Evolutionary conservation across 2,113 vertebrate genomes (phyloP), one percentile per base, ranked within the genome.

Genomic region (Alaudala cheleensis): DNA sequence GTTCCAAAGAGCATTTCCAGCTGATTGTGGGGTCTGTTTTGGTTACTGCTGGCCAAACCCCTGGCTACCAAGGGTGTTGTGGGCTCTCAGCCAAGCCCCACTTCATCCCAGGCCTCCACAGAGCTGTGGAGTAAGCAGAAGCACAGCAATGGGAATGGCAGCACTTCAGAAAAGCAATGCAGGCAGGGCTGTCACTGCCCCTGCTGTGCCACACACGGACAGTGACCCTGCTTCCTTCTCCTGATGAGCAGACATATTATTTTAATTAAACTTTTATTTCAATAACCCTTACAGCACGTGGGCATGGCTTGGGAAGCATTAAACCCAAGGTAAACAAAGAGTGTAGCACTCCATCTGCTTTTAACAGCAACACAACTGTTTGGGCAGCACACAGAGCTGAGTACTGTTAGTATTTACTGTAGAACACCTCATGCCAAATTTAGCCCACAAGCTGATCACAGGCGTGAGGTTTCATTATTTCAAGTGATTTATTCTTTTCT

Each of bases 401-500:
- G 74, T 54, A 51, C 91, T 74, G 90, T 83, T 86, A 71, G 88
- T 94, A 78, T 94, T 92, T 93, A 91, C 92, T 92, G 93, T 60
- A 51, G 90, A 90, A 73, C 65, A 80, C 81, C 80, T 81, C 89
- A 82, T 61, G 72, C 92, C 95, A 91, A 62, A 91, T 93, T 90
- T 81, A 91, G 76, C 70, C 72, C 79, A 37, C 65, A 88, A 86
- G 82, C 79, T 81, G 88, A 69, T 67, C 69, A 61, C 67, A 76
- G 91, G 79, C 70, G 33, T 5, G 22, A 60, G 91, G 74, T 92
- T 96, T 92, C 85, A 86, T 84, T 92, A 56, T 92, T 94, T 92
- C 85, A 95, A 91, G 78, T 45, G 83, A 94, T 94, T 94, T 96
- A 90, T 91, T 95, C 71, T 93, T 95, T 96, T 96, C 95, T 93